phyloP scores from a whole-genome alignment of 1,140 invertebrate species.

The Heliothis virescens region DNA sequence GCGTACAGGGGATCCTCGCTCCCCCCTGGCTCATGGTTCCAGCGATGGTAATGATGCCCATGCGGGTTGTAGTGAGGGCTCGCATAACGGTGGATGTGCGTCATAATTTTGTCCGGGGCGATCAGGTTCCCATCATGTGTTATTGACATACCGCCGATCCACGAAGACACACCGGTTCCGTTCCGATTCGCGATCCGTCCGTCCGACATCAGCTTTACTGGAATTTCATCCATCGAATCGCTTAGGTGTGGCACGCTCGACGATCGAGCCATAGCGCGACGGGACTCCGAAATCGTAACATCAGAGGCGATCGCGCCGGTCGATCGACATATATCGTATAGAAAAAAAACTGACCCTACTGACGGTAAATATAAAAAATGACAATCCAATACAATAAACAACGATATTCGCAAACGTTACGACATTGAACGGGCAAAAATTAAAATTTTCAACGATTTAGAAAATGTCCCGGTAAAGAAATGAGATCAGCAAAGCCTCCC shows the following conservation, averaged over 20 bases:
- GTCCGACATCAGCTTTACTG: conserved; percentile 85
- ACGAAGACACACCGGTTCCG: conserved; percentile 75
- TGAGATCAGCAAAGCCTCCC: conserved; percentile 73
- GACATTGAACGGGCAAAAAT: conserved; percentile 79
- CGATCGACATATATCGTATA: conserved; percentile 66
- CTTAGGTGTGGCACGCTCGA: conserved; percentile 78
- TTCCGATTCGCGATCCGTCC: conserved; percentile 79
- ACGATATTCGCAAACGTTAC: conserved; percentile 76
- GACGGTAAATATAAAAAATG: conserved; percentile 68
- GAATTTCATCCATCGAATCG: conserved; percentile 82
- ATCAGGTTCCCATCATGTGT: conserved; percentile 83
- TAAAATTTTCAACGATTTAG: conserved; percentile 57
- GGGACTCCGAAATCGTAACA: conserved; percentile 64
- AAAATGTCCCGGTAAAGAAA: conserved; percentile 56
- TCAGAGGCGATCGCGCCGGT: conserved; percentile 74
- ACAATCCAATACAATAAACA: conserved; percentile 74
- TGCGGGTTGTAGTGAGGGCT: conserved; percentile 83
- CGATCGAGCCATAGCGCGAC: conserved; percentile 75
- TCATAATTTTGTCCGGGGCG: conserved; percentile 82
- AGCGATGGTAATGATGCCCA: conserved; percentile 79
- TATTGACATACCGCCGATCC: conserved; percentile 85
- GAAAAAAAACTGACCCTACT: conserved; percentile 69
- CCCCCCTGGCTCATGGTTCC: conserved; percentile 82
- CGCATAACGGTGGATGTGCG: conserved; percentile 80
- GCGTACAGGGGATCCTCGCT: conserved; percentile 80